Percentiles rank a stretch among this genome's conserved stretches.
phyloP scores from a whole-genome alignment of 2,888 invertebrate species.

The Nymphalis c-album region DNA sequence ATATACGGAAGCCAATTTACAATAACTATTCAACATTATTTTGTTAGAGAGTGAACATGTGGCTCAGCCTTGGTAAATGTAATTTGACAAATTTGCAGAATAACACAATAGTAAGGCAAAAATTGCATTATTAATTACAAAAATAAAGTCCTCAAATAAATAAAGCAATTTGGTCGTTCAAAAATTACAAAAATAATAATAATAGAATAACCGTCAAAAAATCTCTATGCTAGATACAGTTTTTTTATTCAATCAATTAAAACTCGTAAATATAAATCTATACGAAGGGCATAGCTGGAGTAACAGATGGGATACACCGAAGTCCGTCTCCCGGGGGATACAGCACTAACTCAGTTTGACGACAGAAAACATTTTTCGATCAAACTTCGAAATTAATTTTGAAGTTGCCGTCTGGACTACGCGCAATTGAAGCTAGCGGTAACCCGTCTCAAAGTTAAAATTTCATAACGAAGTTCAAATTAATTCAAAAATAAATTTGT shows the following conservation, averaged over 20 bases:
- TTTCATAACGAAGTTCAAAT: conserved; percentile 54
- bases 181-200: neutral
- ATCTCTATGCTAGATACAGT: too few relatives aligned
- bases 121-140: neutral
- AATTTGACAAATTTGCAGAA: too few relatives aligned
- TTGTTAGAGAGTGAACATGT: too few relatives aligned
- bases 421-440: conserved; percentile 37
- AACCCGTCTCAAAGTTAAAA: conserved; percentile 57
- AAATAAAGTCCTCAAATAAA: neutral
- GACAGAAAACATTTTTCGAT: conserved; percentile 71
- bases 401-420: conserved; percentile 65
- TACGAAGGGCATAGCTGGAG: neutral
- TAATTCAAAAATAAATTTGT: conserved; percentile 18
- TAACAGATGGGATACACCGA: conserved; percentile 14
- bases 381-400: conserved; percentile 75
- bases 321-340: conserved; percentile 27
- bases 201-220: neutral
- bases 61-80: too few relatives aligned
- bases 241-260: too few relatives aligned
- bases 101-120: too few relatives aligned
- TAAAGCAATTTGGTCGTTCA: neutral
- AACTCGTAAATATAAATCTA: neutral
- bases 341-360: conserved; percentile 47
- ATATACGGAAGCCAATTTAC: too few relatives aligned
- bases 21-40: too few relatives aligned